Evolutionary conservation across 2,797 vertebrate genomes (phyloP), one percentile per base, ranked within the genome.

Genomic region (Lemur catta): DNA sequence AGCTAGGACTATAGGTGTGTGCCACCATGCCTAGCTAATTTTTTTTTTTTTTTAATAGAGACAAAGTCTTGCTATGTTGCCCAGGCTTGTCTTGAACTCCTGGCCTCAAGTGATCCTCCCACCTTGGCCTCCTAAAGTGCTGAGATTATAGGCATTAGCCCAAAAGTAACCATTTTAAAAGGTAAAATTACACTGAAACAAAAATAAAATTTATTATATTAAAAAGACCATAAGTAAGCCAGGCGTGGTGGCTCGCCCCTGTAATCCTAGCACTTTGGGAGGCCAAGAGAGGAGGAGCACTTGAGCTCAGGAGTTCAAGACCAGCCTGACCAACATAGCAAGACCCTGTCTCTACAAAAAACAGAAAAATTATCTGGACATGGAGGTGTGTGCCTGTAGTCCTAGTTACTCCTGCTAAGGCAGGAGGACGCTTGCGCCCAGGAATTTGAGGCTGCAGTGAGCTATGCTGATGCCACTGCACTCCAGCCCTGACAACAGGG

Each of bases 161-260:
- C 3, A 35, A 84, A 93, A 71, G 67, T 38, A 22, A 71, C 35
- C 9, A 30, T 43, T 61, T 61, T 18, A 33, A 81, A 81, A 96
- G 57, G 18, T 38, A 92, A 96, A 95, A 91, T 89, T 84, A 92
- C 18, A 94, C 89, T 79, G 67, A 92, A 92, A 61, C 90, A 96
- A 97, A 95, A 96, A 84, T 59, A 75, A 94, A 89, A 91, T 85
- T 74, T 46, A 89, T 78, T 89, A 46, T 76, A 63, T 57, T 90
- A 69, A 90, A 94, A 95, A 96, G 74, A 30, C 50, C 50, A 11
- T 26, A 88, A 33, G 63, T 46, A 0, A 46, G 43, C 63, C 3
- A 7, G 63, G 33, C 33, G 8, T 17, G 18, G 63, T 65, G 33
- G 33, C 63, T 65, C 63, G n/a, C 3, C 1, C 63, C 63, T 65